These are phyloP conservation scores for Perizoma affinitatum DNA, from an alignment of 2,888 invertebrate species.

Conservation along the genomic window DNA sequence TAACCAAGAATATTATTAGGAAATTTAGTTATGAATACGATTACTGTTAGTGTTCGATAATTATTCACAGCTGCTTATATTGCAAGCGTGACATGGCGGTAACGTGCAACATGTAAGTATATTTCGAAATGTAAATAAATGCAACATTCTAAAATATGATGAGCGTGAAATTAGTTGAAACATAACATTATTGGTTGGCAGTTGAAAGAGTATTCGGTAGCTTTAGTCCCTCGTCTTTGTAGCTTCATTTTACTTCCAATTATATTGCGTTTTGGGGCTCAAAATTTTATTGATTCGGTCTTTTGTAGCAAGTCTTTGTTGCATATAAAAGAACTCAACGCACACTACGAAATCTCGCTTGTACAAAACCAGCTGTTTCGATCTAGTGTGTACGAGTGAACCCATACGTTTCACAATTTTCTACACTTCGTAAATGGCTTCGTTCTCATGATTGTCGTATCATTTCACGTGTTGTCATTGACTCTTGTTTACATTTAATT, in stretches of 20 bases:
- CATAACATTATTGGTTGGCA: conserved; percentile 42
- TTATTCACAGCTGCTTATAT: neutral
- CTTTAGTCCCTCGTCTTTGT: conserved; percentile 50
- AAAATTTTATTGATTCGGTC: neutral
- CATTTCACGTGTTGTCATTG: conserved; percentile 12
- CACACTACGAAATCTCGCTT: conserved; percentile 44
- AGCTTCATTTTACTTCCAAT: no score
- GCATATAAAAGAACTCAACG: conserved; percentile 71
- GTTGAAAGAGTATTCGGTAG: conserved; percentile 46
- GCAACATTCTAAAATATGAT: conserved; percentile 9
- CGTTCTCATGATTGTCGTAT: conserved; percentile 11
- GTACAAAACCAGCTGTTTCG: conserved; percentile 37
- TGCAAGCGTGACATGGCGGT: neutral
- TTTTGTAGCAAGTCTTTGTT: conserved; percentile 3
- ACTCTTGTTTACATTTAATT: conserved; percentile 13
- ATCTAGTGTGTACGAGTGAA: conserved; percentile 25
- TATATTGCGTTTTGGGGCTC: neutral
- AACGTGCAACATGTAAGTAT: conserved; percentile 8
- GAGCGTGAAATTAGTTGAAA: conserved; percentile 20
- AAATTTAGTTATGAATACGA: neutral
- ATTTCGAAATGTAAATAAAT: conserved; percentile 16
- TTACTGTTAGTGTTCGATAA: neutral
- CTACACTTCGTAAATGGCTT: conserved; percentile 9
- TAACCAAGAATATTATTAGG: no score
- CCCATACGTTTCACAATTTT: conserved; percentile 24